These are phyloP conservation scores for Rhinichthys osculus DNA, from an alignment of 2,797 vertebrate species.

Conservation along the genomic window DNA sequence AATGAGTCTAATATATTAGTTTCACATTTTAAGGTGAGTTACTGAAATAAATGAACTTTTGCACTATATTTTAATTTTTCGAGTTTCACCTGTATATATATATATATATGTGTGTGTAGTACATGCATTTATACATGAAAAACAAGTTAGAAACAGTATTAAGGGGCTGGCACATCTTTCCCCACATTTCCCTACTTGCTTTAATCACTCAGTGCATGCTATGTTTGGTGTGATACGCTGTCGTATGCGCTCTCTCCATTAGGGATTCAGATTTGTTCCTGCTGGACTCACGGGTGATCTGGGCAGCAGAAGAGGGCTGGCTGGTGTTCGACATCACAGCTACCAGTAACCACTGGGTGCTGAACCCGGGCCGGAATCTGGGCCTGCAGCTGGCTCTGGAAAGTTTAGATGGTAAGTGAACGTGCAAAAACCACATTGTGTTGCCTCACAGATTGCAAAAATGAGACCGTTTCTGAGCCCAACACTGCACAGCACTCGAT, in stretches of 20 bases:
- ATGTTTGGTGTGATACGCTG: neutral
- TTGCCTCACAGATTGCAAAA: slow-evolving; percentile 6
- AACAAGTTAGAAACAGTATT: too few species aligned
- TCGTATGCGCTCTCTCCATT: slow-evolving; percentile 52
- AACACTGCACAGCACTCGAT: neutral
- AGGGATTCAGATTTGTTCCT: slow-evolving; percentile 95
- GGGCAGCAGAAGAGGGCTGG: slow-evolving; percentile 97
- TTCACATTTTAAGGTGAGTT: too few species aligned
- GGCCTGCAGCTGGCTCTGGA: slow-evolving; percentile 94
- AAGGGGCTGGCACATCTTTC: neutral
- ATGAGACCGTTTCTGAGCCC: neutral
- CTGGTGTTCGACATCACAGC: slow-evolving; percentile 96
- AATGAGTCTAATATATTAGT: too few species aligned
- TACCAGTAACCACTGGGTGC: slow-evolving; percentile 98
- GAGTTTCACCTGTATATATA: too few species aligned
- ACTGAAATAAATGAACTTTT: too few species aligned
- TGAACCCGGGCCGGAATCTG: slow-evolving; percentile 92
- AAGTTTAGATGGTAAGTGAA: slow-evolving; percentile 84
- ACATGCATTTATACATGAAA: too few species aligned
- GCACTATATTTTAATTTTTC: too few species aligned
- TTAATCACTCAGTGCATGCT: neutral
- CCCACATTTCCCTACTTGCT: neutral
- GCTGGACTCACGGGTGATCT: slow-evolving; percentile 93
- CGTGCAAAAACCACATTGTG: neutral
- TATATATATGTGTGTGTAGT: too few species aligned